Conservation (phyloP, 1,140 invertebrate genomes). For the Lepidurus apus region DNA sequence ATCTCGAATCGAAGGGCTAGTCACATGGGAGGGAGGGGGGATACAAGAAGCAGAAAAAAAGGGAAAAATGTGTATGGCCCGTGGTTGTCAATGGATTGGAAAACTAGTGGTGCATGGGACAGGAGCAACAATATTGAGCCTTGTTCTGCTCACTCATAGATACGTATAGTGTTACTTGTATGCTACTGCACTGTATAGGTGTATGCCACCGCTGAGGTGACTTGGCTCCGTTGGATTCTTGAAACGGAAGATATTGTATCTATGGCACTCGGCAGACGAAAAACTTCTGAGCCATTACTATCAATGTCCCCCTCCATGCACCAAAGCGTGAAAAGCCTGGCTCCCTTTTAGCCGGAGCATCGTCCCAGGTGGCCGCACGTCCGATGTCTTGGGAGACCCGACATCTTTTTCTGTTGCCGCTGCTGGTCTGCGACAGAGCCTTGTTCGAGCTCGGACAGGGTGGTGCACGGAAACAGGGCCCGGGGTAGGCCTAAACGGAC, state of each 20-base stretch:
- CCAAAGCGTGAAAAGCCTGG: neutral
- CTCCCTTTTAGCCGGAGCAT: neutral
- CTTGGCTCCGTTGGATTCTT: neutral
- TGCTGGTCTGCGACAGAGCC: neutral
- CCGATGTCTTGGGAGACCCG: conserved; percentile 1
- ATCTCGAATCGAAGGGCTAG: neutral
- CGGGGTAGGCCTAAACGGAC: neutral
- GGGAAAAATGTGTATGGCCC: neutral
- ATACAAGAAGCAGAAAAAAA: neutral
- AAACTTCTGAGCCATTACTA: neutral
- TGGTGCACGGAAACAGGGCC: neutral
- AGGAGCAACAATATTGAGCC: conserved; percentile 18
- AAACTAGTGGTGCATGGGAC: neutral
- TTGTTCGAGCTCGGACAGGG: neutral
- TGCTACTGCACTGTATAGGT: too few relatives aligned
- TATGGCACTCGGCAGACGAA: neutral
- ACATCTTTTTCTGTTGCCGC: neutral
- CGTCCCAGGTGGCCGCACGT: conserved; percentile 16
- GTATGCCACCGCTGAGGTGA: too few relatives aligned
- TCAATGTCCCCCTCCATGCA: conserved; percentile 2
- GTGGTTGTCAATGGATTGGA: neutral
- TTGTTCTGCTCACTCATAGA: neutral
- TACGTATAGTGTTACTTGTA: neutral
- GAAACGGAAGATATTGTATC: neutral
- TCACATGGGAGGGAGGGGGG: neutral